These are phyloP conservation scores for Petrolisthes cinctipes DNA, from an alignment of 2,888 invertebrate genomes.

Conservation along the genomic window DNA sequence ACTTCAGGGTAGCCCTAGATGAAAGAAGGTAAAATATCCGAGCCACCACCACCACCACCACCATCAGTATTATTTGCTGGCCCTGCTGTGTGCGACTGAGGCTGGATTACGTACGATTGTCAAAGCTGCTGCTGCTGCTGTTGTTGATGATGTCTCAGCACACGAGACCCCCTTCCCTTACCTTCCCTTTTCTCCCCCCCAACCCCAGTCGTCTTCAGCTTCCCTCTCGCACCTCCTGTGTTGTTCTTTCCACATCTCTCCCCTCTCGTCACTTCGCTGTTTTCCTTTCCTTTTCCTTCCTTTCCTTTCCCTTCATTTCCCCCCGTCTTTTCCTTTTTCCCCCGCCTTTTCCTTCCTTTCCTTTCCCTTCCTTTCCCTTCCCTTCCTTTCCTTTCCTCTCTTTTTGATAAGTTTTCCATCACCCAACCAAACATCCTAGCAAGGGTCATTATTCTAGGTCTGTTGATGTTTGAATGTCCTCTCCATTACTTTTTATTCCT, in stretches of 20 bases:
- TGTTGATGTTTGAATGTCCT: no score
- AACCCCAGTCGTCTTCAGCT: neutral
- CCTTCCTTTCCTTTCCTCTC: neutral
- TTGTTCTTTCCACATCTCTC: neutral
- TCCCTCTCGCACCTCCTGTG: neutral
- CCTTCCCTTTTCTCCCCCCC: neutral
- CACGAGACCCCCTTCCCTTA: neutral
- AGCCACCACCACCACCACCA: no score
- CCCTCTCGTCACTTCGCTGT: neutral
- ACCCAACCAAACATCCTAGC: no score
- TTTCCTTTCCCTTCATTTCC: neutral
- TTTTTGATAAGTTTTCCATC: no score
- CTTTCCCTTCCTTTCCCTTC: neutral
- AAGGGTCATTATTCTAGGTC: no score
- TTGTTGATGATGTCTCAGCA: conserved; percentile 40
- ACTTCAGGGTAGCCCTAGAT: no score
- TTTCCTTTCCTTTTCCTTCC: neutral
- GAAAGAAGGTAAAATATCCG: no score
- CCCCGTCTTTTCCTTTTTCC: neutral
- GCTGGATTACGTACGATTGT: neutral
- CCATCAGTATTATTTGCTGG: neutral
- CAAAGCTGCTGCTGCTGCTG: no score
- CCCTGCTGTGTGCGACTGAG: neutral
- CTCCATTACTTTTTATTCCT: no score
- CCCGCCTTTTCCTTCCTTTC: neutral